Base-by-base conservation (phyloP, 2,888 invertebrate species). In the Sesamia inferens region DNA sequence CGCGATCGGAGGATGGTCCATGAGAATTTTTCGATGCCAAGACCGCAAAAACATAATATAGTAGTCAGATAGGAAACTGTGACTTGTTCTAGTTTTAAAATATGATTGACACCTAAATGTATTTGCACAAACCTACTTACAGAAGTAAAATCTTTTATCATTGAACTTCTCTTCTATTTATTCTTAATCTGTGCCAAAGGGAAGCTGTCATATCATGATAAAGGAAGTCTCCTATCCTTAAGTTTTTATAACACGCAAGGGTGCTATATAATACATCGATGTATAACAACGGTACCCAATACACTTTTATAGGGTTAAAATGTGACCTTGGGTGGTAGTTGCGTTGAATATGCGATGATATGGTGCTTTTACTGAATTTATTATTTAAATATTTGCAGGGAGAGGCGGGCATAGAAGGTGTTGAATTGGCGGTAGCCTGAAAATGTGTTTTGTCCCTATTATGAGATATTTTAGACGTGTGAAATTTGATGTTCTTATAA, bases 261-360 rank as follows among this genome's bases (percentile, higher is more conserved):
- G 86, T 71, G 74, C 75, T 66, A 82, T 79, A 48, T 42, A 61
- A 44, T 72, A 83, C 71, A 78, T 81, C 64, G 77, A 74, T 65
- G 66, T 76, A 79, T 78, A 81, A 66, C 70, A 77, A 74, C 58
- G 42, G 47, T 74, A 75, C 69, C 79, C 85, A 78, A 82, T 85
- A 86, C 77, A 76, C 68, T 86, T 86, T 86, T 86, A 86, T 84
- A 68, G 78, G 69, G 69, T 71, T 68, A 74, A 75, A 84, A 79
- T 79, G 84, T 79, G 74, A 86, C 87, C 83, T 86, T 78, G 71
- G 68, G 22, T 19, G 57, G 68, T 67, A 77, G 75, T 81, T 67
- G 61, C 64, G 70, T 67, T 84, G 84, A 85, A 85, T 85, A 85
- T 84, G 72, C 80, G 78, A 85, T 84, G 82, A 73, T 61, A 82